A percentile compares a stretch with the other conserved stretches of the same genome.
phyloP scores from a whole-genome alignment of 2,888 invertebrate species.

The Caradrina kadenii region DNA sequence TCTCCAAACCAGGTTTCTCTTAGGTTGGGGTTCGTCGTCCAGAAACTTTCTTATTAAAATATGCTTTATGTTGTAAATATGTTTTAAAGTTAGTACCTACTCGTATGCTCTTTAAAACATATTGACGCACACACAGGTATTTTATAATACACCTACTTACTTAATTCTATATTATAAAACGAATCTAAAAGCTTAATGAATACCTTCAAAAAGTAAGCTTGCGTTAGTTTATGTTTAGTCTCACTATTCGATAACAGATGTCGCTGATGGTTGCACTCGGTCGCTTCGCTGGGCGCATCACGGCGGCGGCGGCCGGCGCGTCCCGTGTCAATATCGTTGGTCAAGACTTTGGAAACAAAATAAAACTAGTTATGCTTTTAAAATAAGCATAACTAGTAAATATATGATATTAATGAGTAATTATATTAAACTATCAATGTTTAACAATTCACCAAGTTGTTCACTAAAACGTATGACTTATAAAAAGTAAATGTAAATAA shows the following conservation, averaged over 20 bases:
- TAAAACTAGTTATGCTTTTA: not conserved
- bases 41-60: too few species aligned
- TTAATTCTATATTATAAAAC: not conserved
- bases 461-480: too few species aligned
- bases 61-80: too few species aligned
- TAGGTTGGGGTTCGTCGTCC: too few species aligned
- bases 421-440: not conserved
- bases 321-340: not conserved
- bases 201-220: not conserved
- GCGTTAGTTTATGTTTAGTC: constrained; percentile 14
- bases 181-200: not conserved
- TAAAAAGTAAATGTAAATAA: too few species aligned
- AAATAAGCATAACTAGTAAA: too few species aligned
- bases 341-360: not conserved
- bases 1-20: too few species aligned
- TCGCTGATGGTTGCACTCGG: constrained; percentile 64
- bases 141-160: not conserved
- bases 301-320: not conserved
- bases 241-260: constrained; percentile 77
- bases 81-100: too few species aligned
- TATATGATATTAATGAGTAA: not conserved
- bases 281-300: not conserved
- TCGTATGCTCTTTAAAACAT: not conserved
- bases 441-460: not conserved
- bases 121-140: not conserved